Base-by-base conservation (phyloP, 2,113 vertebrate genomes). In the Erythrolamprus reginae region DNA sequence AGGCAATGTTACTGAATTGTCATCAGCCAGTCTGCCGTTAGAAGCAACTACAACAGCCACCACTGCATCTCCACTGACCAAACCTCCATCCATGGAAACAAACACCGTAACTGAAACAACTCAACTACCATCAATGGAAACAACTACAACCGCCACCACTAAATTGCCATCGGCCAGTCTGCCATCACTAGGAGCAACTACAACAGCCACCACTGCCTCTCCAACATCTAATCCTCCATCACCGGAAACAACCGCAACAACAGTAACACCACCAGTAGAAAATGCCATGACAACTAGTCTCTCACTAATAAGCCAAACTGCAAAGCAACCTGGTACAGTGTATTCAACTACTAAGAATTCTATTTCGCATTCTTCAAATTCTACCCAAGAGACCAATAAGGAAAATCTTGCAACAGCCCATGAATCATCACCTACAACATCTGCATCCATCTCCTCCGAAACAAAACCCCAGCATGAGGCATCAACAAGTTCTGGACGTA, bases 31-130 rank as follows among this genome's bases (percentile, higher is more conserved):
- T 26, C 24, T 4, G 9, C 24, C 56, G 10, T 58, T 10, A 24
- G 2, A 19, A 70, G 5, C n/a, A 19, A 38, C 2, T 3, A 33
- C 0, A 1, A n/a, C 13, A 33, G 2, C 5, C 13, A 19, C 65
- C 2, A 5, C n/a, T 70, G 13, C 15, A 70, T 70, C 65, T 70
- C 65, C n/a, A 33, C 1, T 7, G 15, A 38, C 65, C 65, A 70
- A 33, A 19, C n/a, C 15, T 70, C n/a, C 65, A 70, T 33, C 2
- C 6, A 70, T 7, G 5, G 2, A 1, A 2, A 6, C n/a, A n/a
- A n/a, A n/a, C n/a, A n/a, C n/a, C n/a, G n/a, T n/a, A 83, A 19
- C 15, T 42, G 10, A 61, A 88, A 19, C 8, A 65, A 65, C 8
- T 15, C 9, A 5, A n/a, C 26, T 1, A 13, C 10, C 23, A 26